phyloP scores from a whole-genome alignment of 2,113 vertebrate genomes.

The Acanthochromis polyacanthus region DNA sequence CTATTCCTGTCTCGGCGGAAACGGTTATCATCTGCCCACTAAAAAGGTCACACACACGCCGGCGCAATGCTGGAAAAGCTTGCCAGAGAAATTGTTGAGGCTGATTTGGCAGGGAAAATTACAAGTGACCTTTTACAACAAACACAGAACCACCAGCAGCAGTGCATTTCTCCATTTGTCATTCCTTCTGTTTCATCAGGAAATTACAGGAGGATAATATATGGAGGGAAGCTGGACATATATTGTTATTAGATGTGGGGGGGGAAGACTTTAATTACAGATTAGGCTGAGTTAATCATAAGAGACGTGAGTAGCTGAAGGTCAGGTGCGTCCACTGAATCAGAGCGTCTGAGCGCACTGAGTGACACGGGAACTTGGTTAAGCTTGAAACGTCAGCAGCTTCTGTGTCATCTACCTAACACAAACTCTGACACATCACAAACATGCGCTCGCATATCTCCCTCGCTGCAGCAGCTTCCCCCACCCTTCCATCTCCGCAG shows the following conservation, averaged over 20 bases:
- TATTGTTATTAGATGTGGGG: slow-evolving; percentile 54
- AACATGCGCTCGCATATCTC: slow-evolving; percentile 48
- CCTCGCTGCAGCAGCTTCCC: slow-evolving; percentile 9
- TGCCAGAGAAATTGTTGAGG: slow-evolving; percentile 78
- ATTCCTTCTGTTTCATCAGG: slow-evolving; percentile 45
- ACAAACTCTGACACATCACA: slow-evolving; percentile 52
- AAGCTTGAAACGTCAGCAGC: slow-evolving; percentile 61
- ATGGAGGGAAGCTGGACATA: slow-evolving; percentile 16
- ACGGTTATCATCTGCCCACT: slow-evolving; percentile 82
- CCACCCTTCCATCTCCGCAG: slow-evolving; percentile 36
- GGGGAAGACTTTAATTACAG: slow-evolving; percentile 60
- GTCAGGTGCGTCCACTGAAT: slow-evolving; percentile 65
- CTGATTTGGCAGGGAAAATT: slow-evolving; percentile 80
- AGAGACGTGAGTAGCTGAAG: slow-evolving; percentile 55
- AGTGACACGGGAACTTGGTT: slow-evolving; percentile 30
- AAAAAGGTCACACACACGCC: slow-evolving; percentile 81
- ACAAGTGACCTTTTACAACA: slow-evolving; percentile 80
- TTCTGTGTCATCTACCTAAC: slow-evolving; percentile 55
- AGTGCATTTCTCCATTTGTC: slow-evolving; percentile 49
- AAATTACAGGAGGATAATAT: slow-evolving; percentile 39
- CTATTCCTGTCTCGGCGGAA: slow-evolving; percentile 82
- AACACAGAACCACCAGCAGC: slow-evolving; percentile 63
- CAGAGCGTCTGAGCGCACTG: slow-evolving; percentile 18
- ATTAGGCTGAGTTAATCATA: slow-evolving; percentile 60
- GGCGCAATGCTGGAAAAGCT: slow-evolving; percentile 65